Base-by-base conservation (phyloP, 2,797 vertebrate genomes). In the Lophura swinhoii region DNA sequence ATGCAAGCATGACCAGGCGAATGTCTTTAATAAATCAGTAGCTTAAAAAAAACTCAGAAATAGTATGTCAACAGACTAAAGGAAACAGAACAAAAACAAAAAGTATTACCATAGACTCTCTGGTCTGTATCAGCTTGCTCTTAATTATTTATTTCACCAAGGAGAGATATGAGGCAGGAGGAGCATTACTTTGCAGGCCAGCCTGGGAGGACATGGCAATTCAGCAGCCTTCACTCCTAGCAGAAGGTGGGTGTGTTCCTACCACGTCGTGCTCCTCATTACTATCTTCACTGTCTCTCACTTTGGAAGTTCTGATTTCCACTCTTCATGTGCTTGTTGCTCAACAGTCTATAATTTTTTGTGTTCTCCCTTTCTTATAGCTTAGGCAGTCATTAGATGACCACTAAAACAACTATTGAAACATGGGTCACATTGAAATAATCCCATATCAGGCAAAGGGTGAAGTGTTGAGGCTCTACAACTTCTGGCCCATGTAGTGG, bases 121-220 rank as follows among this genome's bases (percentile, higher is more conserved):
- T n/a, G 13, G 37, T 46, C 29, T 76, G 7, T 20, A 6, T n/a
- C 12, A 13, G 77, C 44, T 22, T 43, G 17, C 7, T 5, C 20
- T 66, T 78, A 55, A 58, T 28, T 6, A 49, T 21, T 20, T 84
- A 6, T 39, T 69, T 67, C 46, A 10, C 8, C 3, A 2, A 10
- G 0, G 4, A 70, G 31, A 20, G 60, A 14, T 59, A 39, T 51
- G 51, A 58, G 17, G 37, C 2, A 1, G 15, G 7, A 78, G 22
- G 15, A 66, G 39, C 4, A 1, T 6, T 74, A 51, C 17, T 31
- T 3, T 56, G 0, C 0, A 41, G 72, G 12, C 12, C 28, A 28
- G 31, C 12, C 18, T 66, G 49, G 33, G 28, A 69, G 58, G 53
- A 33, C 26, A 7, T 6, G 17, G 26, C 12, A 88, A 24, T 49